Evolutionary conservation across 2,888 invertebrate species (phyloP), one percentile per base, ranked within the genome.

Genomic region (Lissonota sp.): DNA sequence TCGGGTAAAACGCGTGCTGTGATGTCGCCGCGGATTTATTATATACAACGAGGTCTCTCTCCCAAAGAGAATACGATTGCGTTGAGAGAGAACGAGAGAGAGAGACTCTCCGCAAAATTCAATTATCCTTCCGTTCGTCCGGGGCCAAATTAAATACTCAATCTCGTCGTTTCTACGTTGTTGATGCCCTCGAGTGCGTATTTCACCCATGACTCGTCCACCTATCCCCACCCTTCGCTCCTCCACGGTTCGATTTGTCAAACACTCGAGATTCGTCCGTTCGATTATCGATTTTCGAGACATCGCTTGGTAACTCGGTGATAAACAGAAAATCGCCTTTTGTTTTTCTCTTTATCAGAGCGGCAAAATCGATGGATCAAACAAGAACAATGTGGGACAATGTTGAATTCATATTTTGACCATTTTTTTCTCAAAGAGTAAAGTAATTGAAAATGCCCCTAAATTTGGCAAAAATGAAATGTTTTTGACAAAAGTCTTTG

Each of bases 61-160:
- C 26, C 1, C 26, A n/a, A 63, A 63, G 44, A 64, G 60, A 51
- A 58, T 60, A 26, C 26, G 26, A 26, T 26, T 26, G 58, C 53
- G 69, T 64, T 51, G 73, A 66, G 72, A 26, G 26, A 55, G 70
- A 16, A 77, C 71, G 83, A 85, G 86, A 85, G 84, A 84, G 85
- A 85, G 69, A 75, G 75, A 60, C 69, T 69, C 84, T 86, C 83
- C 57, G 81, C 26, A 3, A 76, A 87, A 88, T 87, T 87, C 87
- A 89, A 87, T 88, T 90, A 88, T 87, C 88, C 86, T 86, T 86
- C 85, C 82, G 83, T 85, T 88, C 86, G 86, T 70, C 84, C 84
- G 75, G 81, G 74, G 62, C 82, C 87, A 88, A 90, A 89, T 90
- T 90, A 88, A 89, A 90, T 88, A 86, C 87, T 89, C 87, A 86